Conservation (phyloP, 2,888 invertebrate genomes). For the Rhogogaster chlorosoma region DNA sequence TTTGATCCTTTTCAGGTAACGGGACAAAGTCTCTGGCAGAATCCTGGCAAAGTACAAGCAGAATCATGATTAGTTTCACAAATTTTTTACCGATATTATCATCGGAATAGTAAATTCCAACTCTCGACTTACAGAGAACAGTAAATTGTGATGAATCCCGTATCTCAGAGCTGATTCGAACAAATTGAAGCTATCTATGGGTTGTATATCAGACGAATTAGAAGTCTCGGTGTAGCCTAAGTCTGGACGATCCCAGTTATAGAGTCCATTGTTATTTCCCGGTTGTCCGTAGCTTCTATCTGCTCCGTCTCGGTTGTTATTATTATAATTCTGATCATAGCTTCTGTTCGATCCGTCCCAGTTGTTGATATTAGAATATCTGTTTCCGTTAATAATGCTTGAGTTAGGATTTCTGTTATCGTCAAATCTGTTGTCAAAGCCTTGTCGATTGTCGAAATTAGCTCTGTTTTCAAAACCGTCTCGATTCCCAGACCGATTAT, state of each 20-base stretch:
- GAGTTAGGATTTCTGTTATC: conserved; percentile 66
- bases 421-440: conserved; percentile 57
- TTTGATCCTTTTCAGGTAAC: conserved; percentile 87
- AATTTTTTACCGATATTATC: conserved; percentile 46
- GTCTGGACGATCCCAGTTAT: conserved; percentile 12
- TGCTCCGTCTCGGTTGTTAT: conserved; percentile 49
- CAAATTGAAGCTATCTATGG: conserved; percentile 84
- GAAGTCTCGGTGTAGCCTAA: neutral
- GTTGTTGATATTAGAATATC: conserved; percentile 52
- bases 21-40: conserved; percentile 83
- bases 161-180: conserved; percentile 87
- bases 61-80: conserved; percentile 10
- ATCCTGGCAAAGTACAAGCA: conserved; percentile 81
- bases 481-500: conserved; percentile 61
- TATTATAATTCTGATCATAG: conserved; percentile 47
- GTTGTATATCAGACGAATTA: conserved; percentile 72
- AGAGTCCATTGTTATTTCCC: conserved; percentile 25
- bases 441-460: conserved; percentile 58
- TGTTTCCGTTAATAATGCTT: conserved; percentile 56
- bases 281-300: conserved; percentile 50
- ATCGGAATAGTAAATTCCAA: conserved; percentile 34
- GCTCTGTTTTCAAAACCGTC: conserved; percentile 59
- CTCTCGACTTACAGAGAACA: conserved; percentile 84
- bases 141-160: conserved; percentile 85
- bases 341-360: conserved; percentile 52